Evolutionary conservation across 2,797 vertebrate genomes (phyloP), one percentile per base, ranked within the genome.

Genomic region (Trachurus trachurus): DNA sequence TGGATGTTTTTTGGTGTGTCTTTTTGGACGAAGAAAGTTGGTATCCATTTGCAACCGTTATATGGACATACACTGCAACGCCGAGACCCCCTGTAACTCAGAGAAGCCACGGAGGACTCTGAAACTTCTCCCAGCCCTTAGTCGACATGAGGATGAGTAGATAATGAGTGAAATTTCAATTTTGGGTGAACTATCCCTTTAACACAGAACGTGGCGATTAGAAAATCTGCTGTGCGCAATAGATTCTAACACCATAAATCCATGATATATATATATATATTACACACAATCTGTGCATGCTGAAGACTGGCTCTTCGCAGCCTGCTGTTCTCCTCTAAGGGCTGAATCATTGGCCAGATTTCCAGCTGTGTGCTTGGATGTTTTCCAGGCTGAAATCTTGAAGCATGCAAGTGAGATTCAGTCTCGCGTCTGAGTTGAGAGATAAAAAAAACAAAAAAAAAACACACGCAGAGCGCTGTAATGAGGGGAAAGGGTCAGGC

Each of bases 361-460:
- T 40, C 62, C 47, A 42, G 40, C 67, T 63, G 76, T 63, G 76
- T 0, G 22, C 57, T 66, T 61, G 7, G 47, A 71, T 31, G 31
- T 58, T 58, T 62, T 47, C 9, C 15, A 53, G 45, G 9, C 9
- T 2, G 31, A 67, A 40, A 9, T 53, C 16, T 61, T 21, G 13
- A 16, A 59, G 56, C 69, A 37, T 45, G 54, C 13, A 5, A 26
- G 5, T 12, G 61, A 31, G 60, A 54, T 65, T 40, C 16, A 12
- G 40, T 68, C 39, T 13, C 0, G 44, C 58, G 42, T 34, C 42
- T 52, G 16, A 54, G 52, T 42, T 29, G 57, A 26, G 5, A 21
- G 64, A 73, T 57, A 10, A 56, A 60, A 34, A 34, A 6, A 34
- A 34, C 1, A 34, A 34, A 34, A 34, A 34, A 34, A 5, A 45